Base-by-base conservation (phyloP, 2,113 vertebrate genomes). In the Climacteris rufus region DNA sequence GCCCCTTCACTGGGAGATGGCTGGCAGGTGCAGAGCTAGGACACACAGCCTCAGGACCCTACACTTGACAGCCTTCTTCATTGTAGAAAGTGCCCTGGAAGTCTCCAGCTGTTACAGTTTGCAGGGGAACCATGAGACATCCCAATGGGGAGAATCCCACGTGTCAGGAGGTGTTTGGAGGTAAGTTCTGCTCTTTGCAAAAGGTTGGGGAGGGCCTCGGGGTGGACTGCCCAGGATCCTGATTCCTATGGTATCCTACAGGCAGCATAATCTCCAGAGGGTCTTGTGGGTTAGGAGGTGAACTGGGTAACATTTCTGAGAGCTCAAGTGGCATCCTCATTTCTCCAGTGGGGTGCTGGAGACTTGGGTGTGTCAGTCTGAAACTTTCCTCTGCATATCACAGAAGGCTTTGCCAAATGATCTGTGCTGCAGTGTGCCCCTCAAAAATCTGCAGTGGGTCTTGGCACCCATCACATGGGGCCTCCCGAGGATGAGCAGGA, bases 101-200 rank as follows among this genome's bases (percentile, higher is more conserved):
- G 15, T 60, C 61, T 95, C 28, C 59, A 70, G 70, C 33, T 14
- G 5, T n/a, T 65, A 53, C 56, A 64, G 30, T 59, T 70, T 59
- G 22, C 76, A 72, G 24, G 30, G 27, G 14, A 95, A 52, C 56
- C 54, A 40, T 35, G 11, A 93, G 30, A 59, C 13, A 57, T 71
- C 31, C 39, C 54, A 64, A 10, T 15, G 53, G 35, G 65, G 64
- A 84, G 52, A 89, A 24, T 50, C 15, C 27, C 75, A 59, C 4
- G 0, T 53, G 16, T 40, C 86, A 88, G 75, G 39, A 92, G 66
- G 22, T 79, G 22, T 77, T 81, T 77, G 56, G 83, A 96, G 96
- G 96, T 97, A 97, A 97, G 97, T 95, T 91, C 63, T 91, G 39
- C 52, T 88, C 86, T 94, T 79, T 80, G 54, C 54, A 89, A 82